Conservation (phyloP, 2,797 vertebrate genomes). For the Microctenopoma stevenorrisi region DNA sequence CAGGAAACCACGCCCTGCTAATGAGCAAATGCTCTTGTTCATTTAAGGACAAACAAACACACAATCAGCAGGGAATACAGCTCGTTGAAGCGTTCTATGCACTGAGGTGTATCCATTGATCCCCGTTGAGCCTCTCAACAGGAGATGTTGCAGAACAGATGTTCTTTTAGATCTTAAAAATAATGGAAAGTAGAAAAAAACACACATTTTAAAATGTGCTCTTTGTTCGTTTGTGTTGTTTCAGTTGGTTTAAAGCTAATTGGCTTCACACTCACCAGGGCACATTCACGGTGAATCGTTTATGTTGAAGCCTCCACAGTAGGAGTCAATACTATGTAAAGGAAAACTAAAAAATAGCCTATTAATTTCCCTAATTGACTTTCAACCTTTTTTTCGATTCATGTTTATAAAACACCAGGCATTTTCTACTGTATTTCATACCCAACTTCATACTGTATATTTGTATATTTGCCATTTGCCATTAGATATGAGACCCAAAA, state of each 20-base stretch:
- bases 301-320: neutral
- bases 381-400: constrained; percentile 5
- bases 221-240: neutral
- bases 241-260: neutral
- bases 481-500: neutral
- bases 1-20: constrained; percentile 63
- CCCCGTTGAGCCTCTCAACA: constrained; percentile 12
- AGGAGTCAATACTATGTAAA: too few species aligned
- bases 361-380: constrained; percentile 16
- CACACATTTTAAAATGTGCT: neutral
- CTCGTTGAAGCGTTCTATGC: constrained; percentile 40
- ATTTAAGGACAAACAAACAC: constrained; percentile 44
- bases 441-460: neutral
- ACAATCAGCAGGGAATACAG: constrained; percentile 37
- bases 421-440: too few species aligned
- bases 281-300: neutral
- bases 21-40: constrained; percentile 52
- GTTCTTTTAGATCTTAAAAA: neutral
- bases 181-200: neutral
- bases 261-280: neutral
- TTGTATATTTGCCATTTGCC: neutral
- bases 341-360: constrained; percentile 6
- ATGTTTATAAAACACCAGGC: neutral
- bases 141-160: constrained; percentile 34
- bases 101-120: constrained; percentile 50